phyloP scores from a whole-genome alignment of 2,888 invertebrate genomes.

The Caenorhabditis sp. region DNA sequence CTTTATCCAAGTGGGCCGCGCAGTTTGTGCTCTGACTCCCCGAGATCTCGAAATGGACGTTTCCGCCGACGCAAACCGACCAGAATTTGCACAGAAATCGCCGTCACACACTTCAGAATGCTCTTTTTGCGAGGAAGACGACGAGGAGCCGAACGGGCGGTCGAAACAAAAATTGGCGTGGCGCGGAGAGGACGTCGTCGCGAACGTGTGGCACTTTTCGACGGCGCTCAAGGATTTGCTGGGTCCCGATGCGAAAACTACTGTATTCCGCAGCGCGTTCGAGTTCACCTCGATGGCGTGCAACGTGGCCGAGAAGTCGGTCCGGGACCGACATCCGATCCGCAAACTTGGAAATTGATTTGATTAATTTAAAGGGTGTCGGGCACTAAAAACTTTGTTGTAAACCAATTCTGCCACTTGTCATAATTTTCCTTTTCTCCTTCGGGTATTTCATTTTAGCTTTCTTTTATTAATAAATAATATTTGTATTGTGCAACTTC shows the following conservation, averaged over 20 bases:
- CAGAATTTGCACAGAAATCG: no score
- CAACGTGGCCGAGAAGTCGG: conserved; percentile 22
- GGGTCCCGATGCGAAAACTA: not conserved
- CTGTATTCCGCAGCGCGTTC: not conserved
- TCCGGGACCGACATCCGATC: conserved; percentile 7
- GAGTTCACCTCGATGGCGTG: not conserved
- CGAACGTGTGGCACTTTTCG: conserved; percentile 2
- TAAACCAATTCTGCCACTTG: not conserved
- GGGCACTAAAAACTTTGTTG: not conserved
- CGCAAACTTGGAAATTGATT: not conserved
- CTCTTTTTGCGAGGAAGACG: no score
- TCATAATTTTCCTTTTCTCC: no score
- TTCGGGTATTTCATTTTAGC: no score
- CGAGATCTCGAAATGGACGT: not conserved
- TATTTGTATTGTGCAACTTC: no score
- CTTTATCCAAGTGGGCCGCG: conserved; percentile 2
- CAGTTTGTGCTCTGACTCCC: not conserved
- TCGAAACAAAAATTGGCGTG: not conserved
- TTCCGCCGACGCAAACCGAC: not conserved
- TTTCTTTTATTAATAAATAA: no score
- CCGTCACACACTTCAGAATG: not conserved
- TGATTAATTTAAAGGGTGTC: no score
- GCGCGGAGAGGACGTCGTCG: conserved; percentile 14
- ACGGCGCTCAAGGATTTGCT: not conserved
- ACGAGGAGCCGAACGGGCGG: not conserved